Conservation (phyloP, 1,140 invertebrate species). For the Drosophila navojoa region DNA sequence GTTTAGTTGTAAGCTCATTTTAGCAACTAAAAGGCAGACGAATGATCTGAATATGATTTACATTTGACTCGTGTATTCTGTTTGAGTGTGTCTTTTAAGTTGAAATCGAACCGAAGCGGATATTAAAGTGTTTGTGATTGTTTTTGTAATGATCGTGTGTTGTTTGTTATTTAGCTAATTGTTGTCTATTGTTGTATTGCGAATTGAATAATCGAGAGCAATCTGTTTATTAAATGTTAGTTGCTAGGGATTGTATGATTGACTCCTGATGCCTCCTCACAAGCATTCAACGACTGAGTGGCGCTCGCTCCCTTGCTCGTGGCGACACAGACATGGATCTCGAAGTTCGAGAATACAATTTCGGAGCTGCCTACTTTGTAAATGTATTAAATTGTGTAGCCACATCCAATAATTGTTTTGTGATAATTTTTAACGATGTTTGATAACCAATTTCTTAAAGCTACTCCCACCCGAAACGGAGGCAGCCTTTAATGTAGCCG, state of each 20-base stretch:
- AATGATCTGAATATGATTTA: constrained; percentile 37
- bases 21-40: constrained; percentile 44
- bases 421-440: constrained; percentile 80
- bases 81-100: constrained; percentile 27
- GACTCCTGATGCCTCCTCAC: constrained; percentile 8
- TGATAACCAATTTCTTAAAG: constrained; percentile 61
- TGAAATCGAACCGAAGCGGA: background rate
- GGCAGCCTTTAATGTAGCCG: constrained; percentile 38
- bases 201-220: constrained; percentile 22
- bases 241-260: constrained; percentile 27
- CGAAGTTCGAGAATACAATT: constrained; percentile 19
- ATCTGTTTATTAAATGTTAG: constrained; percentile 44
- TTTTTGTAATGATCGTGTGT: constrained; percentile 41
- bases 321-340: background rate
- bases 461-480: constrained; percentile 23
- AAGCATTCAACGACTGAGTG: constrained; percentile 25
- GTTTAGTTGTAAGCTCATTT: constrained; percentile 67
- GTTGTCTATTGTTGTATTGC: constrained; percentile 51
- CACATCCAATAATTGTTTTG: constrained; percentile 80
- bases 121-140: constrained; percentile 14
- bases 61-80: constrained; percentile 26
- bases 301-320: constrained; percentile 1
- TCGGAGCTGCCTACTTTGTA: constrained; percentile 42
- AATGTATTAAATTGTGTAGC: constrained; percentile 70
- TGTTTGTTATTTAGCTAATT: constrained; percentile 47